Evolutionary conservation across 1,140 invertebrate species (phyloP).

Genomic region (Drosophila persimilis): DNA sequence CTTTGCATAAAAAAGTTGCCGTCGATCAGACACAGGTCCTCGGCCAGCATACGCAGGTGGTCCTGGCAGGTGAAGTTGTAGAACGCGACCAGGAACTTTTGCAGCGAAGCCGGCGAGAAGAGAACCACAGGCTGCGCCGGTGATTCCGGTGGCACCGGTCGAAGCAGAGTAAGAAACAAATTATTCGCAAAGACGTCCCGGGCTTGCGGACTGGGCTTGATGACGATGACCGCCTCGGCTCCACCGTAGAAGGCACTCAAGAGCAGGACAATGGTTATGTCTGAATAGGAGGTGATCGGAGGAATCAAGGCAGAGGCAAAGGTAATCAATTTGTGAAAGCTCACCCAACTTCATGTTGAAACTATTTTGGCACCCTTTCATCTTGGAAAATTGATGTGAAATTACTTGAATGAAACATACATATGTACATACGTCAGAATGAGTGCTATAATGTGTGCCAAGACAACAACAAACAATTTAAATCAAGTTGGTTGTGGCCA

Average conservation of each 20-base stretch:
- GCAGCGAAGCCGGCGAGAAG: conserved; percentile 9
- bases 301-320: too few relatives aligned
- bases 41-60: neutral
- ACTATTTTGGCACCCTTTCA: neutral
- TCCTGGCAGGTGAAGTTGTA: conserved; percentile 8
- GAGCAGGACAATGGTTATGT: neutral
- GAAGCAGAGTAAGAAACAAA: neutral
- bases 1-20: neutral
- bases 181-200: conserved; percentile 3
- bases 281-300: neutral
- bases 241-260: neutral
- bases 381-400: too few relatives aligned
- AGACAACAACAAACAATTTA: too few relatives aligned
- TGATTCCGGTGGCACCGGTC: neutral
- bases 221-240: neutral
- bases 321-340: neutral
- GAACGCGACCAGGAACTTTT: conserved; percentile 7
- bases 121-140: neutral
- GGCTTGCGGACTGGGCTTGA: neutral
- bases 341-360: neutral
- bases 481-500: too few relatives aligned
- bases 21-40: conserved; percentile 1
- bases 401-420: too few relatives aligned
- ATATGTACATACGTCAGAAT: too few relatives aligned
- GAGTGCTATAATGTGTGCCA: too few relatives aligned